phyloP scores from a whole-genome alignment of 2,888 invertebrate genomes.

The Eristalis tenax region DNA sequence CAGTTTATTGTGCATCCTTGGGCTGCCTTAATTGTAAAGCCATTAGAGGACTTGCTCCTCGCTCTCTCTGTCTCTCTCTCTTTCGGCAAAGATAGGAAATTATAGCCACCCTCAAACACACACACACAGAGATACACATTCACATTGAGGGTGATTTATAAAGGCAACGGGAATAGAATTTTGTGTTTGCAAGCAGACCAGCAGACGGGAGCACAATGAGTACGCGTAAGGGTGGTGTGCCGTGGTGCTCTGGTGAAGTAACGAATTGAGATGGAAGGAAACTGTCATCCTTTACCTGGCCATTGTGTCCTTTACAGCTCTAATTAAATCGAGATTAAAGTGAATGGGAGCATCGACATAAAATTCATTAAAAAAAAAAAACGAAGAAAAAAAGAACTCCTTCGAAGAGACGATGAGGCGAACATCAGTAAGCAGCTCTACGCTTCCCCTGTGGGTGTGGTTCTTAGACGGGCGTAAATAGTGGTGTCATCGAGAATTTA shows the following conservation, averaged over 20 bases:
- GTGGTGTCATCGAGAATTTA: slow-evolving; percentile 25
- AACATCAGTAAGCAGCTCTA: not conserved
- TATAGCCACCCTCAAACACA: slow-evolving; percentile 50
- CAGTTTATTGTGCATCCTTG: slow-evolving; percentile 68
- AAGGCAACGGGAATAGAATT: slow-evolving; percentile 51
- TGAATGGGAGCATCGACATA: slow-evolving; percentile 66
- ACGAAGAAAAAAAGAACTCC: not conserved
- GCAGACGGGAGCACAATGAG: not conserved
- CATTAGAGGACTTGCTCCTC: slow-evolving; percentile 47
- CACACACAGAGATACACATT: slow-evolving; percentile 6
- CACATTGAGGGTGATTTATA: slow-evolving; percentile 57
- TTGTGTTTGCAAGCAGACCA: slow-evolving; percentile 1
- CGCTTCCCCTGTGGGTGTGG: not conserved
- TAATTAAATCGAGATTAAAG: slow-evolving; percentile 70
- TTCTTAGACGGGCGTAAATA: not conserved
- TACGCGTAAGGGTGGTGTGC: not conserved
- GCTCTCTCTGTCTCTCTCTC: slow-evolving; percentile 21
- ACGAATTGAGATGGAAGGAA: slow-evolving; percentile 36
- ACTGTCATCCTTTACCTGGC: slow-evolving; percentile 51
- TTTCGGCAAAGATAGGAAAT: slow-evolving; percentile 50
- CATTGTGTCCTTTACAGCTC: slow-evolving; percentile 62
- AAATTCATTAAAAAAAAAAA: slow-evolving; percentile 47
- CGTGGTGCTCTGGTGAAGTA: not conserved
- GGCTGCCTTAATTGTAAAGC: slow-evolving; percentile 66
- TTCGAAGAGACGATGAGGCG: slow-evolving; percentile 40